Conservation (phyloP, 2,797 vertebrate species). For the Enteromius fasciolatus region DNA sequence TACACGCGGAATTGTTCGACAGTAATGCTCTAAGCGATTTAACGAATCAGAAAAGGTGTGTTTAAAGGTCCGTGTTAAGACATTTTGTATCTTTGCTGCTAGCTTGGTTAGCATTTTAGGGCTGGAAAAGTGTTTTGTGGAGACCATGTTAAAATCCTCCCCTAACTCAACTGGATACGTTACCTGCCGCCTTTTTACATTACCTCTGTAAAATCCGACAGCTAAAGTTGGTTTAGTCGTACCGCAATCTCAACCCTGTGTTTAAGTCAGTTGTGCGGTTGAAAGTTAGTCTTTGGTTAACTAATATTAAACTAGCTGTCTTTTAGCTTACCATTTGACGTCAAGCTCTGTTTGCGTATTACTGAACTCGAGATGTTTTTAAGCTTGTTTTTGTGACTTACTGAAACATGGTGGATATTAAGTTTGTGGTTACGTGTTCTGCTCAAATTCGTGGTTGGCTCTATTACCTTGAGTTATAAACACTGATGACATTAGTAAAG, state of each 20-base stretch:
- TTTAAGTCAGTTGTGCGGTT: neutral
- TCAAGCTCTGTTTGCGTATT: neutral
- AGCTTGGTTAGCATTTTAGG: conserved; percentile 42
- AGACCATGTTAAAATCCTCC: conserved; percentile 1
- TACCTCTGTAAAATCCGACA: neutral
- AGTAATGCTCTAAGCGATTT: neutral
- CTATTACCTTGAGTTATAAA: neutral
- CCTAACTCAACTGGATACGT: neutral
- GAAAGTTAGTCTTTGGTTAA: conserved; percentile 17
- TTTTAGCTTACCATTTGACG: neutral
- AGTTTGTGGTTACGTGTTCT: neutral
- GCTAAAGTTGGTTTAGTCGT: neutral
- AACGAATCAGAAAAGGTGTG: neutral
- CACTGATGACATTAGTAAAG: no score
- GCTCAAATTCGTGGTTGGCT: neutral
- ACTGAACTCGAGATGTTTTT: neutral
- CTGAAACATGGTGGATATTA: neutral
- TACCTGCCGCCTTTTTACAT: neutral
- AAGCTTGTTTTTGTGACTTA: neutral
- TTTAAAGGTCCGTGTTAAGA: neutral
- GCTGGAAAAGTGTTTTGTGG: conserved; percentile 25
- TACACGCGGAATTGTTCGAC: neutral
- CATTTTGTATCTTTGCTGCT: conserved; percentile 6
- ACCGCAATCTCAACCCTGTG: neutral
- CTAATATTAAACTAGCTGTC: neutral